Conservation (phyloP, 2,888 invertebrate genomes). For the Deilephila porcellus region DNA sequence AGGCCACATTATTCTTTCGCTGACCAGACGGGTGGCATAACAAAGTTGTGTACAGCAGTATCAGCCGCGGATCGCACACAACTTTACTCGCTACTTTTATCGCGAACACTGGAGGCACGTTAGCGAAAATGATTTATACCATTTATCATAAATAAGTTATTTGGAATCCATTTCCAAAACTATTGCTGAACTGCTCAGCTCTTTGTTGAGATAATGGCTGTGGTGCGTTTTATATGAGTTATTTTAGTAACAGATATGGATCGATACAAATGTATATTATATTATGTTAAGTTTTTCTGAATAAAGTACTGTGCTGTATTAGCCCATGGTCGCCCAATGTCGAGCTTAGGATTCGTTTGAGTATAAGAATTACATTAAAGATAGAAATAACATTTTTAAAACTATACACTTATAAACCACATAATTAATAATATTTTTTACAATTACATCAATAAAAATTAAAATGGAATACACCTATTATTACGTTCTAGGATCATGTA, state of each 20-base stretch:
- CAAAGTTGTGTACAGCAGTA: constrained; percentile 60
- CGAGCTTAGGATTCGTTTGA: no score
- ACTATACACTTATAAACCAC: no score
- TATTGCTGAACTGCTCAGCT: constrained; percentile 57
- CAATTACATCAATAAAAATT: no score
- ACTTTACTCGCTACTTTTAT: constrained; percentile 82
- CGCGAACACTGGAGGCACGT: constrained; percentile 69
- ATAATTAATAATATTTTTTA: no score
- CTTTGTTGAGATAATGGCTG: constrained; percentile 23
- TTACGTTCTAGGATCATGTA: no score
- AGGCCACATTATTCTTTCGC: constrained; percentile 45
- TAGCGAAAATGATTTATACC: constrained; percentile 82
- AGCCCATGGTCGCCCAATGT: no score
- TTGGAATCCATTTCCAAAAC: constrained; percentile 72
- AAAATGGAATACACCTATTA: no score
- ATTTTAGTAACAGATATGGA: constrained; percentile 27
- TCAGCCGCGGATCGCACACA: constrained; percentile 75
- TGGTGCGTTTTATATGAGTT: constrained; percentile 24
- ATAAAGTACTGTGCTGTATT: not conserved
- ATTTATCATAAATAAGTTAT: constrained; percentile 84
- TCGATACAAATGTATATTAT: not conserved
- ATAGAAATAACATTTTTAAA: no score
- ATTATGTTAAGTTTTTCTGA: not conserved
- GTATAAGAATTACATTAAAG: no score
- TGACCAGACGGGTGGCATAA: constrained; percentile 42